Base-by-base conservation (phyloP, 2,888 invertebrate species). In the Aromia moschata region DNA sequence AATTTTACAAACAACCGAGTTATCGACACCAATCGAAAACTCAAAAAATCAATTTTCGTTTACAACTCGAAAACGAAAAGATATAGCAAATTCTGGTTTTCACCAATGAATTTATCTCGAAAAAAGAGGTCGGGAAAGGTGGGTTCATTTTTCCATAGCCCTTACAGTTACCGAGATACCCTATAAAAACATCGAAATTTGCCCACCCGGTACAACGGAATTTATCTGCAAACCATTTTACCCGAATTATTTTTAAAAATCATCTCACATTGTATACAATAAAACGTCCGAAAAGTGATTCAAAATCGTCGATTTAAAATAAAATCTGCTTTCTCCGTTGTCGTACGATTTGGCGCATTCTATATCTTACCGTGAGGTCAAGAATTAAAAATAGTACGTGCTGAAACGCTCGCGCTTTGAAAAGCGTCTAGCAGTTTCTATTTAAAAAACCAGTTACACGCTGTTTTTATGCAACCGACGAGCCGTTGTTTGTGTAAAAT, bases 371-470 rank as follows among this genome's bases (percentile, higher is more conserved):
- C 52, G 56, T 65, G 71, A 71, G 71, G 72, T 73, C 71, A 60
- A 64, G 52, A 60, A 59, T 61, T 70, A 72, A 73, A 74, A 73
- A 74, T 74, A 74, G 72, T 41, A 20, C 52, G 31, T 53, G 54
- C 60, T 52, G 47, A 60, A 30, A 25, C 30, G 44, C 43, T 46
- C 51, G 54, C 37, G 4, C 33, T 2, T 40, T 31, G 37, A 46
- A 56, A 58, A 36, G 7, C 54, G 54, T 49, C 56, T 58, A 37
- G 38, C 51, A 36, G 52, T 51, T 33, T 10, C 16, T 30, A 46
- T 54, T 52, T 38, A 46, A 54, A 65, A 67, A 69, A 65, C 67
- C 67, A 63, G 62, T 57, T 65, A 49, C 60, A 65, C 59, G 64
- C 64, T 65, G 58, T 63, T 52, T 31, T 41, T 7, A 12, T 52